Base-by-base conservation (phyloP, 1,140 invertebrate species). In the Daktulosphaira vitifoliae region DNA sequence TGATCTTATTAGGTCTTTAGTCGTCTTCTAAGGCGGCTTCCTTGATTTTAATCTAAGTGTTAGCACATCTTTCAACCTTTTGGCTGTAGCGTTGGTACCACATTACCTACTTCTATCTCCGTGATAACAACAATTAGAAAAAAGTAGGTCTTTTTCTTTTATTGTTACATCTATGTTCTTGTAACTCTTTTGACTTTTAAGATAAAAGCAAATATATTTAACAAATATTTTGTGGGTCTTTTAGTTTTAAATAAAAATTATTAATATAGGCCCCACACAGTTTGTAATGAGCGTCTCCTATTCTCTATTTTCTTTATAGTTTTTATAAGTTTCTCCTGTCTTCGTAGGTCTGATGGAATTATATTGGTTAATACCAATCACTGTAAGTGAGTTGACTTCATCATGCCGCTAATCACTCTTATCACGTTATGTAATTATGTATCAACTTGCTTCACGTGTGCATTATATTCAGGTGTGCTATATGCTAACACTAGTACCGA, bases 331-430 rank as follows among this genome's bases (percentile, higher is more conserved):
- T 38, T 39, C 20, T 44, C n/a, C 6, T 59, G 20, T 37, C 33
- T 29, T 37, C 54, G n/a, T 44, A 59, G n/a, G 11, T 33, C 18
- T 59, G 54, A 26, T 59, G 38, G 54, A 16, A n/a, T 37, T 20
- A 59, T 59, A 18, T 59, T 37, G 8, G 33, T 59, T 42, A 59
- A 59, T 4, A 59, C 13, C 5, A 59, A 33, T 33, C 18, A 48
- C 44, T 48, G 44, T 48, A 48, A 20, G n/a, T 48, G 53, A 16
- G 66, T 67, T 23, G 66, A 20, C 59, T 37, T 62, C n/a, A 66
- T n/a, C 15, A 20, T 46, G 15, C 52, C 65, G 18, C 26, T 59
- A 23, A 66, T 56, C 42, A 56, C 56, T 44, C 52, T 44, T 22
- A 48, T 46, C 18, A 22, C 39, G n/a, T 25, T 42, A 44, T 65